phyloP scores from a whole-genome alignment of 2,888 invertebrate genomes.

The Bellardia pandia region DNA sequence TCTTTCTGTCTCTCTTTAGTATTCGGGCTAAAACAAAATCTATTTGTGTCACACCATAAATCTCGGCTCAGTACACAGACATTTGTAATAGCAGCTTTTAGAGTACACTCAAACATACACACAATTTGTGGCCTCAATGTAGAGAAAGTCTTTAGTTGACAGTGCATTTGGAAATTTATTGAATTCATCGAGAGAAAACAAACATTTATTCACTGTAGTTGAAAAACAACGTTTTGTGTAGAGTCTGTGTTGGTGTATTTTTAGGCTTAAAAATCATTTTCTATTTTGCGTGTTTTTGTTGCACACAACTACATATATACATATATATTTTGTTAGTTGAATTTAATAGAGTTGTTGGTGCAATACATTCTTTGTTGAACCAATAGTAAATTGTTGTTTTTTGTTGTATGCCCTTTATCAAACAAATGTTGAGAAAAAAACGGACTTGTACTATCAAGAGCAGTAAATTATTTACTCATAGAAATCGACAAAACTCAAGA shows the following conservation, averaged over 20 bases:
- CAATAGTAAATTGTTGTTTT: constrained; percentile 38
- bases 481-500: constrained; percentile 5
- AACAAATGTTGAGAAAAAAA: constrained; percentile 41
- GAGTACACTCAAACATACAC: background rate
- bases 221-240: constrained; percentile 10
- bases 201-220: constrained; percentile 51
- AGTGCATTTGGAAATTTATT: constrained; percentile 56
- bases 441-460: background rate
- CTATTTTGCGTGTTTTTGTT: background rate
- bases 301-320: too few species aligned
- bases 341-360: constrained; percentile 40
- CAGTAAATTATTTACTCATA: constrained; percentile 37
- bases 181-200: constrained; percentile 45
- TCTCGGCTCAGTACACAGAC: constrained; percentile 78
- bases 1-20: background rate
- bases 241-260: background rate
- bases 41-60: constrained; percentile 83
- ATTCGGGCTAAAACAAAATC: constrained; percentile 78
- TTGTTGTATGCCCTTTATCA: constrained; percentile 45
- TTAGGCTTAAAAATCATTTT: constrained; percentile 20
- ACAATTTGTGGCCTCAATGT: constrained; percentile 36
- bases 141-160: constrained; percentile 42
- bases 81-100: constrained; percentile 14
- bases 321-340: constrained; percentile 28
- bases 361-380: constrained; percentile 68